Conservation (phyloP, 35 echinoderm and acorn worm genomes). For the Apostichopus parvimensis region DNA sequence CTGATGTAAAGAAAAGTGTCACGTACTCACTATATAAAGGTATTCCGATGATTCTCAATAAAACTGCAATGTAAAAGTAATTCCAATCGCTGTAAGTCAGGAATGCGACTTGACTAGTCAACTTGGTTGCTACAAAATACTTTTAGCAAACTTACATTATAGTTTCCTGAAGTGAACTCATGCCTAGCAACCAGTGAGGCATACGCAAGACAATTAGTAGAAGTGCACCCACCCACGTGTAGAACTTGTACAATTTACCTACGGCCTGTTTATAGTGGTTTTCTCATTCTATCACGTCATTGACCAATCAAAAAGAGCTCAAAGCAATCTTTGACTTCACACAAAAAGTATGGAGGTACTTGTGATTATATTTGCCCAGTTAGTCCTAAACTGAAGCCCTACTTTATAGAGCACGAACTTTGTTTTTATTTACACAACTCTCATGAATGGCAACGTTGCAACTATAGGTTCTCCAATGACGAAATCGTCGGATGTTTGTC, state of each 20-base stretch:
- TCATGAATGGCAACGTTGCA: not conserved
- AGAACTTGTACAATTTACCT: not conserved
- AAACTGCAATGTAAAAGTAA: too few relatives aligned
- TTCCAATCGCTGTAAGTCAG: too few relatives aligned
- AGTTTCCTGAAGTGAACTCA: not conserved
- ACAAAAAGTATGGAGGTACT: not conserved
- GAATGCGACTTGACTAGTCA: too few relatives aligned
- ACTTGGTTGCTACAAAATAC: too few relatives aligned
- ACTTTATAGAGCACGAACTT: not conserved
- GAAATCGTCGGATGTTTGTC: too few relatives aligned
- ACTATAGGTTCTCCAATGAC: too few relatives aligned
- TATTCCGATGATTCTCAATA: too few relatives aligned
- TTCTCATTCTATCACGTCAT: not conserved
- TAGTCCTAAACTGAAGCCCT: not conserved
- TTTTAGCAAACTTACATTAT: too few relatives aligned
- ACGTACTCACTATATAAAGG: too few relatives aligned
- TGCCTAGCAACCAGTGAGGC: conserved; percentile 16
- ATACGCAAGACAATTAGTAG: conserved; percentile 1
- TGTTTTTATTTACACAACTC: conserved; percentile 14
- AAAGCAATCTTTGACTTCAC: not conserved
- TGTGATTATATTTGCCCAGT: not conserved
- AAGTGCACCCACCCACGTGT: conserved; percentile 32
- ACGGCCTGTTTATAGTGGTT: not conserved
- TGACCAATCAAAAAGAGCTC: too few relatives aligned
- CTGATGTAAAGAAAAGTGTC: too few relatives aligned